Evolutionary conservation across 2,888 invertebrate genomes (phyloP).

Genomic region (Caenorhabditis macrosperma): DNA sequence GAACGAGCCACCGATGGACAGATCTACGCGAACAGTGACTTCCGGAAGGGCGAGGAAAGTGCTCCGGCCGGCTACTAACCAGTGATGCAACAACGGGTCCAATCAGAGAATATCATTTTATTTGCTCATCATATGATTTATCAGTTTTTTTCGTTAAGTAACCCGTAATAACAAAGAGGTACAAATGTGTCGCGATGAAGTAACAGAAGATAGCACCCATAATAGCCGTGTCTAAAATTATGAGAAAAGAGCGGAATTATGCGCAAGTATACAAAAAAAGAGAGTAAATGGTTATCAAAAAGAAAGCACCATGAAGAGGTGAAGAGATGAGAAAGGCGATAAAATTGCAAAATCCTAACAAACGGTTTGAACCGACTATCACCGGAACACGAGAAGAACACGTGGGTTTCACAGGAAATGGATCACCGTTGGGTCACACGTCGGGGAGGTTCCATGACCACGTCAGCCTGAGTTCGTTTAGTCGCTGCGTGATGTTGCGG

Average conservation of each 20-base stretch:
- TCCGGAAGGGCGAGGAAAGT: conserved; percentile 77
- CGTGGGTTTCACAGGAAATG: background rate
- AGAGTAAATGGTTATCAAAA: background rate
- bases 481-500: conserved; percentile 72
- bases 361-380: background rate
- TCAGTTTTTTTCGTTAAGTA: conserved; percentile 1
- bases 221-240: conserved; percentile 2
- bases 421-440: conserved; percentile 62
- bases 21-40: conserved; percentile 78
- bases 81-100: background rate
- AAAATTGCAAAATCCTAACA: conserved; percentile 37
- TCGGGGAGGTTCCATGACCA: conserved; percentile 80
- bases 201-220: conserved; percentile 22
- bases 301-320: background rate
- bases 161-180: conserved; percentile 49
- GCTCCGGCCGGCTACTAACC: conserved; percentile 77
- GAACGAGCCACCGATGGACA: conserved; percentile 67
- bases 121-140: background rate
- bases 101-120: background rate
- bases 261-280: background rate
- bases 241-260: conserved; percentile 22
- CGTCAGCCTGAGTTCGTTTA: conserved; percentile 76
- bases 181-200: conserved; percentile 33
- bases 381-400: background rate
- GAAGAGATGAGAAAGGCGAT: conserved; percentile 12